Percentiles rank a stretch among this genome's conserved stretches.
Evolutionary conservation across 2,888 invertebrate genomes (phyloP).

Genomic region (Melikaiella ostensackeni): DNA sequence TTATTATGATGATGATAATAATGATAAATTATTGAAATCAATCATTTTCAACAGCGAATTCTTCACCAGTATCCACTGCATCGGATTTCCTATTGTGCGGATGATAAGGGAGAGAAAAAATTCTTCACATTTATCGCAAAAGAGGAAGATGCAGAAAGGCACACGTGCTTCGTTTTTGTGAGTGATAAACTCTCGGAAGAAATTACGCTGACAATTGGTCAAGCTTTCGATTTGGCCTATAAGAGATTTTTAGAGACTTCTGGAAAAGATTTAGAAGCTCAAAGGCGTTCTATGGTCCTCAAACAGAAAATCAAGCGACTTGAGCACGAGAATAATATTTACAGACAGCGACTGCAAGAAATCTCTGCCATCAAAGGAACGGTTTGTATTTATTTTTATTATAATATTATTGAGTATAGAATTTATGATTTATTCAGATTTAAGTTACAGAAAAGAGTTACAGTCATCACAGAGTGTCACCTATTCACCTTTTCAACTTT

Average conservation of each 20-base stretch:
- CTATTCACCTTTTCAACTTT: too few species aligned
- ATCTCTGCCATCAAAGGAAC: slow-evolving; percentile 79
- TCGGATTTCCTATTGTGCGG: slow-evolving; percentile 98
- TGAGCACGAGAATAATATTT: slow-evolving; percentile 90
- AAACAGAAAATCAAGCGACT: slow-evolving; percentile 93
- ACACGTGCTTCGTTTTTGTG: slow-evolving; percentile 98
- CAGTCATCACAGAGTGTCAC: too few species aligned
- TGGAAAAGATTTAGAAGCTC: slow-evolving; percentile 91
- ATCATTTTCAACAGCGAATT: slow-evolving; percentile 80
- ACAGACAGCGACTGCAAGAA: slow-evolving; percentile 89
- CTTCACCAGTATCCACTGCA: slow-evolving; percentile 97
- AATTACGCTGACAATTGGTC: slow-evolving; percentile 98
- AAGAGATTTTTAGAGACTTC: slow-evolving; percentile 95
- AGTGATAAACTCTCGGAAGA: slow-evolving; percentile 98
- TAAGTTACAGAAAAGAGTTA: too few species aligned
- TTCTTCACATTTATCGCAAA: slow-evolving; percentile 98
- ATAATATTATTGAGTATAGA: not conserved
- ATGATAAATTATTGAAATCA: too few species aligned
- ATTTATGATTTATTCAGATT: too few species aligned
- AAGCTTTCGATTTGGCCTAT: slow-evolving; percentile 98
- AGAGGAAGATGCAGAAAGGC: slow-evolving; percentile 85
- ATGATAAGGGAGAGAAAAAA: slow-evolving; percentile 98
- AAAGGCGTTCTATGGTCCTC: slow-evolving; percentile 86
- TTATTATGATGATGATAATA: not conserved
- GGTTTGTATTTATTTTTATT: slow-evolving; percentile 66